phyloP scores from a whole-genome alignment of 2,113 vertebrate species.

The Melierax canorus region DNA sequence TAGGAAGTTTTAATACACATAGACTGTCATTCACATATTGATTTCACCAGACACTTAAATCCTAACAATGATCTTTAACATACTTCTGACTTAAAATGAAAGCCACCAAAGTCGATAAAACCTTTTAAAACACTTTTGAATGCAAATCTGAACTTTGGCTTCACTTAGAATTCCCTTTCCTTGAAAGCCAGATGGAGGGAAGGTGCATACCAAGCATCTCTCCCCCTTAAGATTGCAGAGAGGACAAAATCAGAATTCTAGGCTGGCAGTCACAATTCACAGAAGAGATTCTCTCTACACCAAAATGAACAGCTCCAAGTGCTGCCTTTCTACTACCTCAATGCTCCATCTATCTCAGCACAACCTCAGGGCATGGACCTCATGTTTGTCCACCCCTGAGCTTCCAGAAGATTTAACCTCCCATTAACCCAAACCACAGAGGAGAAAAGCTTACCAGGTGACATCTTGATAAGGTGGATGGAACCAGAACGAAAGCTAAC shows the following conservation, averaged over 20 bases:
- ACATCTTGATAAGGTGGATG: neutral
- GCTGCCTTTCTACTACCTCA: neutral
- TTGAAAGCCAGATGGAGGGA: neutral
- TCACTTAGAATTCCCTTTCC: neutral
- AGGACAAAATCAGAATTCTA: neutral
- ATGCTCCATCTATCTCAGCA: neutral
- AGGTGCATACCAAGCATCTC: neutral
- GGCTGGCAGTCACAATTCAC: neutral
- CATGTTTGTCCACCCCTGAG: neutral
- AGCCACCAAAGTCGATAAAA: neutral
- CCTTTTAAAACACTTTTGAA: neutral
- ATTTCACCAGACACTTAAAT: neutral
- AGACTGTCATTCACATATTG: neutral
- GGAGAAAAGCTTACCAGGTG: neutral
- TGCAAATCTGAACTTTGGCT: neutral
- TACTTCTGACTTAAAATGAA: neutral
- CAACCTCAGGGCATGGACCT: neutral
- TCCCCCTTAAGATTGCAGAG: rapidly evolving
- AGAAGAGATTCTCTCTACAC: neutral
- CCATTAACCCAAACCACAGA: neutral
- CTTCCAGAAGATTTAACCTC: neutral
- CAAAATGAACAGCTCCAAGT: neutral
- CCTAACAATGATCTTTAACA: neutral
- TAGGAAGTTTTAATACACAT: neutral
- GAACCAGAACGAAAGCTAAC: neutral